Conservation (phyloP, 2,113 vertebrate genomes). For the Manacus vitellinus region DNA sequence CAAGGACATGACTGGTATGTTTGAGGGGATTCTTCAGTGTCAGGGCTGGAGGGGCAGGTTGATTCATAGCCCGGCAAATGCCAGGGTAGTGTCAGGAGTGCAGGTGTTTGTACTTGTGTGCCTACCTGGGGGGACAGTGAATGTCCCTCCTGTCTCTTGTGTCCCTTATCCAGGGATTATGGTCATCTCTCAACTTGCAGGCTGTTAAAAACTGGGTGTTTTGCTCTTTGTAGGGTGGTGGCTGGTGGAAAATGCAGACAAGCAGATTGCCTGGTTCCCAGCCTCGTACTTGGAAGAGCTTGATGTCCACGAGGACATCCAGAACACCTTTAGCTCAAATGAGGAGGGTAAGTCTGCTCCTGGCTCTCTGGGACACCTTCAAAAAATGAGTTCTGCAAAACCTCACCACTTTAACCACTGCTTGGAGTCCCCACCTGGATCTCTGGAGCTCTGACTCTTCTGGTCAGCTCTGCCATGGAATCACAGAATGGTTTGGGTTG, state of each 20-base stretch:
- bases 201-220: not conserved
- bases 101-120: not conserved
- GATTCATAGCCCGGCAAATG: not conserved
- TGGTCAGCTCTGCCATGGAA: not conserved
- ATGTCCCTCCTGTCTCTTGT: not conserved
- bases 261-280: conserved; percentile 92
- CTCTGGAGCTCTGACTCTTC: not conserved
- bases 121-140: not conserved
- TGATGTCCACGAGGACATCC: not conserved
- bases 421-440: not conserved
- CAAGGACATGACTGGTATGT: conserved; percentile 85
- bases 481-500: not conserved
- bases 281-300: conserved; percentile 84
- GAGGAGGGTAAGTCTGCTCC: conserved; percentile 21
- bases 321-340: not conserved
- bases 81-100: accelerated
- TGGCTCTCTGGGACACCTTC: not conserved
- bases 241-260: conserved; percentile 87
- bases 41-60: not conserved
- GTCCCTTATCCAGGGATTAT: not conserved
- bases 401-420: not conserved
- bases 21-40: not conserved
- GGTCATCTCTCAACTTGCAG: not conserved
- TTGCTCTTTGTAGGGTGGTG: conserved; percentile 86
- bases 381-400: not conserved